These are phyloP conservation scores for Trematomus bernacchii DNA, from an alignment of 2,797 vertebrate species.

Conservation along the genomic window DNA sequence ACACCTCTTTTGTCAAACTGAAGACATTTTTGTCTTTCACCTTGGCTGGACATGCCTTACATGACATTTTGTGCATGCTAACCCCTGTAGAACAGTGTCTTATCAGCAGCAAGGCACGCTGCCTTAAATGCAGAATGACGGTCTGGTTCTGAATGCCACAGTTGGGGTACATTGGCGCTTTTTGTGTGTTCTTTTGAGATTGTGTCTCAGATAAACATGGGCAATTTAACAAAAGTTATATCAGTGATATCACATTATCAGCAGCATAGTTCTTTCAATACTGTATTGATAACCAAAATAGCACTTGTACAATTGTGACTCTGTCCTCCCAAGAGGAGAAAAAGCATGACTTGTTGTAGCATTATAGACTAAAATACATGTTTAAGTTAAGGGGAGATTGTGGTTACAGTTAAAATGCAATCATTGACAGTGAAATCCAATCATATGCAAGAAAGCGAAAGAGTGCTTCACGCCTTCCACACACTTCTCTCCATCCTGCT, in stretches of 20 bases:
- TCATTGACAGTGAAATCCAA: constrained; percentile 8
- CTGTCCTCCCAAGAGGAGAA: background rate
- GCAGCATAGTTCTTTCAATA: background rate
- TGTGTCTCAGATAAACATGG: background rate
- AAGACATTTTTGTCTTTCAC: constrained; percentile 72
- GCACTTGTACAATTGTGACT: background rate
- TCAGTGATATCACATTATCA: no score
- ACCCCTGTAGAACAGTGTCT: constrained; percentile 33
- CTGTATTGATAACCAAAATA: background rate
- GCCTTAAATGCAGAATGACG: constrained; percentile 47
- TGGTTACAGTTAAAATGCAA: background rate
- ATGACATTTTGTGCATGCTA: constrained; percentile 65
- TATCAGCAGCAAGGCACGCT: constrained; percentile 46
- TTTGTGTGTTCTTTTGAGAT: constrained; percentile 39
- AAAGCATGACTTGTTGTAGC: background rate
- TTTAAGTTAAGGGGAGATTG: background rate
- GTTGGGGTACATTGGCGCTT: constrained; percentile 47
- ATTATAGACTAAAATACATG: background rate
- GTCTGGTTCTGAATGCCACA: constrained; percentile 56
- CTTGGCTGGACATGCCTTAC: constrained; percentile 62
- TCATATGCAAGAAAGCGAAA: background rate
- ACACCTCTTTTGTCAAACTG: constrained; percentile 60
- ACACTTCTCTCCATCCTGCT: background rate
- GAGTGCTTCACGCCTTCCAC: background rate
- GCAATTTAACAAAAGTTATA: no score